A percentile compares a stretch with the other conserved stretches of the same genome.
Conservation (phyloP, 1,140 invertebrate genomes). For the Procambarus virginalis region DNA sequence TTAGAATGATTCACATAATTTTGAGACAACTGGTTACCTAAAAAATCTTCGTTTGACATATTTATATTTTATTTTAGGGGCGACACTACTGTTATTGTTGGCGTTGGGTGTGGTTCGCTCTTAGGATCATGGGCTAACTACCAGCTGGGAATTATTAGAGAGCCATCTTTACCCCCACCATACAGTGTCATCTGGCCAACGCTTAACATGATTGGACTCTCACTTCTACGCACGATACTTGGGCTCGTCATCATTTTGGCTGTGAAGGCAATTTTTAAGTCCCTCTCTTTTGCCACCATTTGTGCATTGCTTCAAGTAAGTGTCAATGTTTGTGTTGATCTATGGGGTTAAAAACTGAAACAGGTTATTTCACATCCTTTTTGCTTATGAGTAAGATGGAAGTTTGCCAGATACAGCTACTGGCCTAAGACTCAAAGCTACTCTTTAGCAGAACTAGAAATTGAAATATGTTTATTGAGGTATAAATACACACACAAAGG, state of each 20-base stretch:
- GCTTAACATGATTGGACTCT: conserved; percentile 80
- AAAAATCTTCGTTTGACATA: neutral
- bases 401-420: no score
- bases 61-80: conserved; percentile 78
- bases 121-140: conserved; percentile 90
- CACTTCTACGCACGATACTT: conserved; percentile 82
- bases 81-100: conserved; percentile 89
- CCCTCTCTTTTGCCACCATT: conserved; percentile 80
- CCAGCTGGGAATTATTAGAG: conserved; percentile 81
- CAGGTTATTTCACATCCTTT: no score
- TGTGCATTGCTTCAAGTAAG: conserved; percentile 80
- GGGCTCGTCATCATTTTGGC: conserved; percentile 84
- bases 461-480: no score
- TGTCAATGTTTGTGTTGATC: neutral
- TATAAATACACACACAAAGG: no score
- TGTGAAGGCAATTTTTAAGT: conserved; percentile 82
- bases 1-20: no score
- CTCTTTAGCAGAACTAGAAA: no score
- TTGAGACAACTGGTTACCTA: no score
- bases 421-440: no score
- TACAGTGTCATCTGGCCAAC: conserved; percentile 87
- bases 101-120: conserved; percentile 85
- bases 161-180: conserved; percentile 78
- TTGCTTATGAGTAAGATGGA: no score
- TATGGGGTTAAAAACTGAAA: no score